Conservation (phyloP, 1,140 invertebrate species). For the Phortica variegata region DNA sequence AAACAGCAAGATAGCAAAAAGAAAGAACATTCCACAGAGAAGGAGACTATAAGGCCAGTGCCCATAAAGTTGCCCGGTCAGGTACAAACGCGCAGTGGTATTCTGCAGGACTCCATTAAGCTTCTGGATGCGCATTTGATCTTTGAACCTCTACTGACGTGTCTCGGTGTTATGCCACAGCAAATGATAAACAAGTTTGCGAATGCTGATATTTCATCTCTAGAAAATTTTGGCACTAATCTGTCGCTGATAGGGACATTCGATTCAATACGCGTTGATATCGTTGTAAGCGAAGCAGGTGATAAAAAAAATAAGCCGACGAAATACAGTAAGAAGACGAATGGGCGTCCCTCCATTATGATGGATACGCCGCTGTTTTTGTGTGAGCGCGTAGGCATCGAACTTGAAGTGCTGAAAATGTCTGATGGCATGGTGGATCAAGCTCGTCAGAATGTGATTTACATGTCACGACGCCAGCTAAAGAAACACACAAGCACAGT, state of each 20-base stretch:
- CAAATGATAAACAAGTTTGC: slow-evolving; percentile 69
- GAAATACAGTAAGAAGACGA: slow-evolving; percentile 42
- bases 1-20: slow-evolving; percentile 76
- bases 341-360: slow-evolving; percentile 65
- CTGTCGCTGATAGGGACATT: slow-evolving; percentile 83
- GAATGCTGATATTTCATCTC: slow-evolving; percentile 61
- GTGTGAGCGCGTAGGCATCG: slow-evolving; percentile 86
- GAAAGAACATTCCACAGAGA: slow-evolving; percentile 40
- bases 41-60: slow-evolving; percentile 33
- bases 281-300: slow-evolving; percentile 84
- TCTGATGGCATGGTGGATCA: slow-evolving; percentile 88
- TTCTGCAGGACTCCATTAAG: slow-evolving; percentile 79
- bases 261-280: slow-evolving; percentile 87
- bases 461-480: slow-evolving; percentile 81
- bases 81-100: slow-evolving; percentile 46
- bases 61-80: slow-evolving; percentile 37
- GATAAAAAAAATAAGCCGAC: slow-evolving; percentile 43
- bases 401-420: slow-evolving; percentile 85
- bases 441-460: slow-evolving; percentile 77
- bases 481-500: slow-evolving; percentile 88
- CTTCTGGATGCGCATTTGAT: slow-evolving; percentile 89
- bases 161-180: slow-evolving; percentile 82
- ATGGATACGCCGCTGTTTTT: slow-evolving; percentile 86
- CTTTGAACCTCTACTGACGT: slow-evolving; percentile 82
- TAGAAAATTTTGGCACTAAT: slow-evolving; percentile 88